phyloP scores from a whole-genome alignment of 2,113 vertebrate species.

The Ifrita kowaldi region DNA sequence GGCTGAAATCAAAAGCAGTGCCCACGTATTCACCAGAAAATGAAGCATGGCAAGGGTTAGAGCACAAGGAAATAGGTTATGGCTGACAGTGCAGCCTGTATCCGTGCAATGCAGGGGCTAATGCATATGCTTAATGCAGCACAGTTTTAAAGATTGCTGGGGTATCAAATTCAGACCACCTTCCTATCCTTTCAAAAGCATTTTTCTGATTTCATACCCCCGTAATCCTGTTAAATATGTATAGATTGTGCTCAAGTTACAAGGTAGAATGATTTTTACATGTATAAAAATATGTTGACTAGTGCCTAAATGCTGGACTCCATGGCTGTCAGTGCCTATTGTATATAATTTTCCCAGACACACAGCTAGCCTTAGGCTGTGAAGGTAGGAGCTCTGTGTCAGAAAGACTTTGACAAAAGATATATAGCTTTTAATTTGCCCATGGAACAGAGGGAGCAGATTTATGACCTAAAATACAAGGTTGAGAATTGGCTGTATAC shows the following conservation, averaged over 20 bases:
- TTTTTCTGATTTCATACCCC: constrained; percentile 28
- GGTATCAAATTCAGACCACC: background rate
- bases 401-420: constrained; percentile 67
- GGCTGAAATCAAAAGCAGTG: background rate
- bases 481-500: constrained; percentile 57
- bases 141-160: background rate
- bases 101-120: background rate
- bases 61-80: background rate
- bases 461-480: constrained; percentile 59
- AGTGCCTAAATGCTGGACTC: constrained; percentile 37
- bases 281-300: constrained; percentile 52
- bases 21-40: background rate
- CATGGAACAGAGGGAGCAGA: constrained; percentile 49
- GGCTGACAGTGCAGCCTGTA: background rate
- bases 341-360: constrained; percentile 45
- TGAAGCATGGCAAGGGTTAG: background rate
- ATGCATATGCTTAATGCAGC: background rate
- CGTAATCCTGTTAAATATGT: constrained; percentile 7
- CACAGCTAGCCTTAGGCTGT: constrained; percentile 58
- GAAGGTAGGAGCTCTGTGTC: constrained; percentile 56
- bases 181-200: background rate
- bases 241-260: background rate
- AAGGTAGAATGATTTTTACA: constrained; percentile 20
- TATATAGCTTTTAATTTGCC: constrained; percentile 74
- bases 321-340: constrained; percentile 49